Evolutionary conservation across 2,888 invertebrate genomes (phyloP), one percentile per base, ranked within the genome.

Genomic region (Euphydryas editha): DNA sequence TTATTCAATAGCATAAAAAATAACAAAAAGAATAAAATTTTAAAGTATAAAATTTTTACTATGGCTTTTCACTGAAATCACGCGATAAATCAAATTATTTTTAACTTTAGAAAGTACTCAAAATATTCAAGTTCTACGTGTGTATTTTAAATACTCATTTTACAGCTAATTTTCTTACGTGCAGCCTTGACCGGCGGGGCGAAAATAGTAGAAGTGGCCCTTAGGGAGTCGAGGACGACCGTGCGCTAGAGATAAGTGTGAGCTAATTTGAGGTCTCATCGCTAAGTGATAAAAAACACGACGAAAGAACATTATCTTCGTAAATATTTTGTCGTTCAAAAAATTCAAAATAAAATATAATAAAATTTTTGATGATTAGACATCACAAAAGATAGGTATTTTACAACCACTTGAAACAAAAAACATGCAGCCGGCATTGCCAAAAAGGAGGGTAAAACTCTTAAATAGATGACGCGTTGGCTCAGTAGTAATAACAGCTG

Each of bases 111-210:
- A 18, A 44, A 44, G 17, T 24, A n/a, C n/a, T n/a, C n/a, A n/a
- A n/a, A n/a, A n/a, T n/a, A n/a, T n/a, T 15, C 20, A 44, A 8
- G 17, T 18, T 47, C 11, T 20, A 20, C 47, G 47, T 20, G 47
- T 47, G 13, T 20, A 46, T 54, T 10, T 60, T 60, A 2, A 42
- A 51, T 57, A 36, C 54, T 57, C 61, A 66, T 63, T 67, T 56
- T 56, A 56, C 49, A 51, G 63, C 59, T 63, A 67, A 67, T 63
- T 65, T 55, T 67, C 61, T 61, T 59, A 67, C 59, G 20, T n/a
- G 17, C 59, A 69, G 72, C 71, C 65, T 69, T 71, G 72, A 65
- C 68, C 68, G 55, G 60, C 59, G 54, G 65, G 58, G 68, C 61
- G 68, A 61, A 71, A 68, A 63, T 64, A 62, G 67, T 60, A 20